Evolutionary conservation across 2,113 vertebrate species (phyloP), one percentile per base, ranked within the genome.

Genomic region (Ia io): DNA sequence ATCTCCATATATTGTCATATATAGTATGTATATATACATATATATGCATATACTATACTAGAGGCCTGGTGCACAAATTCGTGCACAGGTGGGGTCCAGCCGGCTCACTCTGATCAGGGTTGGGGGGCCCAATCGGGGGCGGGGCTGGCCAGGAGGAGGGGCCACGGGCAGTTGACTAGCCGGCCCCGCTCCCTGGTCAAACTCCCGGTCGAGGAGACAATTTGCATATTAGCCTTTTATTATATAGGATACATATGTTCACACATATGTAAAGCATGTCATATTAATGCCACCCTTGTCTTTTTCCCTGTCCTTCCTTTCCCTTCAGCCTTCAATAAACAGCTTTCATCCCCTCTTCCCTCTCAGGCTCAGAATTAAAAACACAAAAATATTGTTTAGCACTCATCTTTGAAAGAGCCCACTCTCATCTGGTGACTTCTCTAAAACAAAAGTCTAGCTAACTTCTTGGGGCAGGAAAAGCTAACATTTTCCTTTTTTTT

Each of bases 341-440:
- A 80, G 32, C 30, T 88, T 42, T 73, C 51, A 63, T 69, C 6
- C 9, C 16, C 7, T 51, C 28, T 74, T 78, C 22, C 56, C 35
- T 63, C 44, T 53, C 6, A 30, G 49, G 35, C 73, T 87, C 49
- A 93, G 47, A 90, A 76, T 84, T 83, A 79, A 63, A 95, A 94
- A 87, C 56, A 80, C 30, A 69, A 80, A 73, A 94, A 47, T 49
- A 40, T 42, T 74, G 47, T 59, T 92, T 35, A 80, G 51, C 42
- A 56, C 32, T 82, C 3, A 25, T 71, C 74, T 95, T 84, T 17
- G 23, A 30, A 82, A 71, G 87, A 82, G 23, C 4, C 20, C 20
- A 16, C n/a, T 91, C 37, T 91, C 25, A 47, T 28, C n/a, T 61
- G 51, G 14, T 2, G 49, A 84, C 16, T 76, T 92, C 37, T 88